Conservation (phyloP, 2,797 vertebrate genomes). For the Halcyon smyrnensis region DNA sequence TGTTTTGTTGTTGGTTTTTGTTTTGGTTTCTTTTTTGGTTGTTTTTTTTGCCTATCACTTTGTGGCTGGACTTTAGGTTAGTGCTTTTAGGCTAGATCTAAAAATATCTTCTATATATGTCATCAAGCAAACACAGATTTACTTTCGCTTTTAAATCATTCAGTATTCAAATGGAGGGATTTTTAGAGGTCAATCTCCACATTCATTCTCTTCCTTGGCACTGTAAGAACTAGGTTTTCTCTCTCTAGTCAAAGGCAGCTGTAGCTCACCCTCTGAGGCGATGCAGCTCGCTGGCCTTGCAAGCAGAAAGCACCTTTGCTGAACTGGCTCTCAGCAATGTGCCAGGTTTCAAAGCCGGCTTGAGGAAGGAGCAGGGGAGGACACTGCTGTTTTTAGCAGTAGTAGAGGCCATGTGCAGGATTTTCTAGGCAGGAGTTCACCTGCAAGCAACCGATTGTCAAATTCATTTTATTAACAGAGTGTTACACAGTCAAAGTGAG, state of each 20-base stretch:
- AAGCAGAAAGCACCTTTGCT: background rate
- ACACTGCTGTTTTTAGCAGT: background rate
- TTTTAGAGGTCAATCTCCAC: background rate
- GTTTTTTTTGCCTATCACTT: too few relatives aligned
- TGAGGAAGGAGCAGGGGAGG: background rate
- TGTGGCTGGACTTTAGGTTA: background rate
- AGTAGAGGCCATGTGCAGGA: accelerated
- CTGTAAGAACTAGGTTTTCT: background rate
- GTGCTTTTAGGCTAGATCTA: background rate
- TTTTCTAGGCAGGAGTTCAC: background rate
- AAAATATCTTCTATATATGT: accelerated
- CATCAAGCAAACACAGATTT: background rate
- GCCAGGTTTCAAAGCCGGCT: background rate
- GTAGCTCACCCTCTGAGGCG: background rate
- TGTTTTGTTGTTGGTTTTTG: too few relatives aligned
- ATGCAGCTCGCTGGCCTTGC: background rate
- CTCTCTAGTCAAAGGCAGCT: background rate
- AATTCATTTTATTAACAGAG: background rate
- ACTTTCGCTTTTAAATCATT: background rate
- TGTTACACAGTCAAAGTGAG: background rate
- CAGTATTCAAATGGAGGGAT: too few relatives aligned
- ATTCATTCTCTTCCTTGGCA: background rate
- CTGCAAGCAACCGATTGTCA: background rate
- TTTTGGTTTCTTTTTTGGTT: too few relatives aligned
- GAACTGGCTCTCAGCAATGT: accelerated